These are phyloP conservation scores for Chaetops frenatus DNA, from an alignment of 2,113 vertebrate species.

Conservation along the genomic window DNA sequence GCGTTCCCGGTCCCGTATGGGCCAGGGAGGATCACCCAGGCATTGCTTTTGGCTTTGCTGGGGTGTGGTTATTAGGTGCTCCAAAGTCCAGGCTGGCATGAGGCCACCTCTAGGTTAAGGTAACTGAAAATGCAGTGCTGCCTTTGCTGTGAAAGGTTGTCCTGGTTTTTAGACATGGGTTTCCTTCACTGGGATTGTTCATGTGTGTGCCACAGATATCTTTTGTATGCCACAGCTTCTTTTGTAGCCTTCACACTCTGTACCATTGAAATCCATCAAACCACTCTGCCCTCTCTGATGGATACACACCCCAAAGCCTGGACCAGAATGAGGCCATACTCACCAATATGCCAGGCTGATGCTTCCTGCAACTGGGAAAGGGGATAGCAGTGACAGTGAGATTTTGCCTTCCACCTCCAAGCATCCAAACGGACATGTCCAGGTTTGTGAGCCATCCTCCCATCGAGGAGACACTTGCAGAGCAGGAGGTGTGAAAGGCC, in stretches of 20 bases:
- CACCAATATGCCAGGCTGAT: not conserved
- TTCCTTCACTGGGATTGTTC: not conserved
- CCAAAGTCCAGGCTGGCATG: not conserved
- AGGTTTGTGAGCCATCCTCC: not conserved
- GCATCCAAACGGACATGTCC: not conserved
- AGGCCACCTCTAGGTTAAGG: not conserved
- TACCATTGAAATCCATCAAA: too few species aligned
- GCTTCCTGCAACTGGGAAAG: not conserved
- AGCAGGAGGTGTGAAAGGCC: not conserved
- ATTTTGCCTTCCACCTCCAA: not conserved
- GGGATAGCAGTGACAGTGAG: not conserved
- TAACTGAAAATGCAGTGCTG: not conserved
- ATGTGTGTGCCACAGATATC: not conserved
- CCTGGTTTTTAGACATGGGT: not conserved
- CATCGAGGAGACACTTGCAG: rapidly evolving
- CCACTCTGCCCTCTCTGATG: rapidly evolving
- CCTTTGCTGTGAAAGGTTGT: not conserved
- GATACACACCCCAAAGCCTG: not conserved
- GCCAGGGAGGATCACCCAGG: not conserved
- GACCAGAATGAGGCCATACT: not conserved
- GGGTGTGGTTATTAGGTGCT: not conserved
- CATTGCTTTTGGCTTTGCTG: not conserved
- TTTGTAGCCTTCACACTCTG: not conserved
- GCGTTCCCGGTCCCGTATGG: rapidly evolving
- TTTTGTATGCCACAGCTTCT: not conserved